These are phyloP conservation scores for Scaptomyza hsui DNA, from an alignment of 1,140 invertebrate species.

Conservation along the genomic window DNA sequence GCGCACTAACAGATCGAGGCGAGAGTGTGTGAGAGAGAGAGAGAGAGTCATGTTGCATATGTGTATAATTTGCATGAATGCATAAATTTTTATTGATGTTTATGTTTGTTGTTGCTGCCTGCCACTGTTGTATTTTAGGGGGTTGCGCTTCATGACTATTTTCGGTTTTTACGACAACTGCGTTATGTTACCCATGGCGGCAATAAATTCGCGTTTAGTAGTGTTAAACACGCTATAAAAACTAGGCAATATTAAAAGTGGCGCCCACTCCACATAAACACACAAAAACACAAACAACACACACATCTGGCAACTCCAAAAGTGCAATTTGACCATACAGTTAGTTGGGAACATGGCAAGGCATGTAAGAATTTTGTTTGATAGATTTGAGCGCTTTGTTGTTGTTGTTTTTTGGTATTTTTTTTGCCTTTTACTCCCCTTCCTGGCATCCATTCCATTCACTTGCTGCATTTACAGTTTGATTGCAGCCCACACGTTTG, in stretches of 20 bases:
- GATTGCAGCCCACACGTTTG: conserved; percentile 66
- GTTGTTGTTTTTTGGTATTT: background rate
- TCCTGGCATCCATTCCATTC: conserved; percentile 23
- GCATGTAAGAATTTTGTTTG: conserved; percentile 17
- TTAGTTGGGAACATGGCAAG: conserved; percentile 9
- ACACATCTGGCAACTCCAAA: conserved; percentile 43
- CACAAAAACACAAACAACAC: background rate
- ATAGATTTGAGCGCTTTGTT: conserved; percentile 9
- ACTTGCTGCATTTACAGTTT: conserved; percentile 69
- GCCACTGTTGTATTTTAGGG: conserved; percentile 36
- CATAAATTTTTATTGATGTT: conserved; percentile 73
- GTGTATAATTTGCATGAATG: conserved; percentile 62
- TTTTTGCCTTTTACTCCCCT: conserved; percentile 5
- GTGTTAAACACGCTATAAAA: conserved; percentile 81
- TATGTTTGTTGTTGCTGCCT: conserved; percentile 61
- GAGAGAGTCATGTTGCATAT: conserved; percentile 19
- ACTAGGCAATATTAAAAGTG: conserved; percentile 44
- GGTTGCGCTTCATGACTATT: conserved; percentile 67
- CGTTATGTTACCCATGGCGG: conserved; percentile 78
- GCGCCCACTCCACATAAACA: conserved; percentile 28
- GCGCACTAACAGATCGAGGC: background rate
- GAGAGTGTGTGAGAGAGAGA: background rate
- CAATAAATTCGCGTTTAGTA: conserved; percentile 75
- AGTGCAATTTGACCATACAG: conserved; percentile 42
- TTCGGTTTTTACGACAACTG: conserved; percentile 75